Base-by-base conservation (phyloP, 2,113 vertebrate species). In the Grammomys dolichurus region DNA sequence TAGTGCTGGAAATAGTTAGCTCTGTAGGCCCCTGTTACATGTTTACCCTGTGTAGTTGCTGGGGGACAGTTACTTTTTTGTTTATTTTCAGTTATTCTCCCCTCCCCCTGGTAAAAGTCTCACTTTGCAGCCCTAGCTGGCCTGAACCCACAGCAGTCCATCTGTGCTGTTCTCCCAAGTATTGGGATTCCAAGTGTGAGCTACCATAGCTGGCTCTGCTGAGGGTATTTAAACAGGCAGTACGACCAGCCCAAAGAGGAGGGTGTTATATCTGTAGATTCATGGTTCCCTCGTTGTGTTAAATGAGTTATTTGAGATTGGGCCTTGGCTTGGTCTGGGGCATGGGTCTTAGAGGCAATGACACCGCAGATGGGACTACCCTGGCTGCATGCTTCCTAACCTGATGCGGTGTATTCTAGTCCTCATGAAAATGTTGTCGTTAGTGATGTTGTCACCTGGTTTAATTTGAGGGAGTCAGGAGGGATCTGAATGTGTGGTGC, bases 401-500 rank as follows among this genome's bases (percentile, higher is more conserved):
- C 56, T 81, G 36, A 56, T 33, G 4, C 13, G n/a, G 4, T 24
- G 16, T 46, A 5, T 16, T 86, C 67, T 91, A 48, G 54, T 85
- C 82, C 24, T 31, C 31, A 16, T 46, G 73, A 46, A 56, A 75
- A 40, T 86, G 40, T 80, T 77, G 28, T 77, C 96, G 48, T 75
- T 28, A 0, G 26, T 43, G 36, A 48, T 73, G 58, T 19, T 12
- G 28, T 93, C 60, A 58, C 46, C 78, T 7, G 5, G 46, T 92
- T 95, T 93, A 85, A 84, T 93, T 75, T 91, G 80, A 92, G 96
- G 96, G 96, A 84, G 69, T 95, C 95, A 95, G 96, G 97, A 96
- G 96, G 97, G 96, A 86, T 96, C 96, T 97, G 95, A 75, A 89
- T 67, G 43, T 95, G n/a, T 96, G 93, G 94, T 98, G 54, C 86